These are phyloP conservation scores for Iguana delicatissima DNA, from an alignment of 2,797 vertebrate genomes.

Conservation along the genomic window DNA sequence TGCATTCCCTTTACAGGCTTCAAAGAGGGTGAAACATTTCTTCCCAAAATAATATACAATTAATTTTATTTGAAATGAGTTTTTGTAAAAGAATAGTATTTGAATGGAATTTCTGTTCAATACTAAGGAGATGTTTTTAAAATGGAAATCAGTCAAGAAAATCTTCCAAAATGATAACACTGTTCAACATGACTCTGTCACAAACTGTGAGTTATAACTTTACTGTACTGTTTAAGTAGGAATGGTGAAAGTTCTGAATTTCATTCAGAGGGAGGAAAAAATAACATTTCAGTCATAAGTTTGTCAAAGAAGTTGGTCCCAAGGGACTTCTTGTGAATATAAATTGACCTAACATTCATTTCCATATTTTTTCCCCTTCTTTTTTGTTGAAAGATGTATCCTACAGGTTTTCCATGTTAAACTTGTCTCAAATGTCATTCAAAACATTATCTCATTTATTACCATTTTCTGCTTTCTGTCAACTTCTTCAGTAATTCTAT, in stretches of 20 bases:
- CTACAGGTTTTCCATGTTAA: slow-evolving; percentile 19
- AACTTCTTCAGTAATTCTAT: slow-evolving; percentile 47
- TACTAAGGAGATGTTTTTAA: background rate
- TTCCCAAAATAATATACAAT: background rate
- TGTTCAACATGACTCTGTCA: background rate
- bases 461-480: slow-evolving; percentile 37
- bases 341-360: slow-evolving; percentile 32
- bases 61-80: background rate
- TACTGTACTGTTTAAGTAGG: slow-evolving; percentile 16
- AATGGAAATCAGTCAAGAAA: background rate
- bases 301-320: background rate
- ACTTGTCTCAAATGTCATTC: slow-evolving; percentile 49
- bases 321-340: slow-evolving; percentile 20
- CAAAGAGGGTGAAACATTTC: background rate
- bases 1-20: background rate
- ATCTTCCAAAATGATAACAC: slow-evolving; percentile 33
- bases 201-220: slow-evolving; percentile 12
- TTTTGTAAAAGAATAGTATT: background rate
- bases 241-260: background rate
- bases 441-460: slow-evolving; percentile 56
- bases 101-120: slow-evolving; percentile 1
- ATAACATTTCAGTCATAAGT: background rate
- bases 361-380: slow-evolving; percentile 1
- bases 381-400: slow-evolving; percentile 32
- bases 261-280: background rate